Percentiles rank a stretch among this genome's conserved stretches.
phyloP scores from a whole-genome alignment of 1,140 invertebrate species.

The Pararge aegeria region DNA sequence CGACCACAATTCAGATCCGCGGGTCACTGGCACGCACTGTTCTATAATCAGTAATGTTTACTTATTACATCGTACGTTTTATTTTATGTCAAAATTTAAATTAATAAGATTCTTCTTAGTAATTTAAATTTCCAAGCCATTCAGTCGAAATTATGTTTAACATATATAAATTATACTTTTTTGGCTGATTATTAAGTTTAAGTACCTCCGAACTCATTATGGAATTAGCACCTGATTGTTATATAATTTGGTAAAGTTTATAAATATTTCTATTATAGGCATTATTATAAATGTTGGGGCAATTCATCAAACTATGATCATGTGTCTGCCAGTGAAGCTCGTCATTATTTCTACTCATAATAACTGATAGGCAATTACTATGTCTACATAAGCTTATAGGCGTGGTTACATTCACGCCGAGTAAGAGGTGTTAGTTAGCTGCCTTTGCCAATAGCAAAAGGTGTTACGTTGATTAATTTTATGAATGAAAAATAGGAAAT shows the following conservation, averaged over 20 bases:
- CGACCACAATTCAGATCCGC: too few species aligned
- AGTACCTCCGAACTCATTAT: too few species aligned
- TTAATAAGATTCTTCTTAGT: too few species aligned
- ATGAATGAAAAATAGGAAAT: background rate
- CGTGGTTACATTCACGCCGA: slow-evolving; percentile 11
- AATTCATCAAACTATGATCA: background rate
- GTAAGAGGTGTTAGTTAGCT: slow-evolving; percentile 27
- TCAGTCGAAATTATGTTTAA: too few species aligned
- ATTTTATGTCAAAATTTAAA: too few species aligned
- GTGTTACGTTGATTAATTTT: slow-evolving; percentile 24
- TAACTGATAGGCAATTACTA: slow-evolving; percentile 21
- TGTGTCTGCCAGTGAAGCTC: background rate
- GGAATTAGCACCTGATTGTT: too few species aligned
- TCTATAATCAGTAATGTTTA: too few species aligned
- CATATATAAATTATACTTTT: too few species aligned
- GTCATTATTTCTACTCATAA: background rate
- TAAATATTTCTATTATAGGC: background rate
- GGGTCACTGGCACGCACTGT: too few species aligned
- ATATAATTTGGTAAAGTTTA: background rate
- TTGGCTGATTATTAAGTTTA: too few species aligned
- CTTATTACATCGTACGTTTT: too few species aligned
- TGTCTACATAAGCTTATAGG: slow-evolving; percentile 13
- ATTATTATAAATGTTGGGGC: background rate
- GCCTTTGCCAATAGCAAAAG: slow-evolving; percentile 14
- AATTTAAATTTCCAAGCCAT: too few species aligned